Evolutionary conservation across 1,140 invertebrate genomes (phyloP).

Genomic region (Bombus turneri): DNA sequence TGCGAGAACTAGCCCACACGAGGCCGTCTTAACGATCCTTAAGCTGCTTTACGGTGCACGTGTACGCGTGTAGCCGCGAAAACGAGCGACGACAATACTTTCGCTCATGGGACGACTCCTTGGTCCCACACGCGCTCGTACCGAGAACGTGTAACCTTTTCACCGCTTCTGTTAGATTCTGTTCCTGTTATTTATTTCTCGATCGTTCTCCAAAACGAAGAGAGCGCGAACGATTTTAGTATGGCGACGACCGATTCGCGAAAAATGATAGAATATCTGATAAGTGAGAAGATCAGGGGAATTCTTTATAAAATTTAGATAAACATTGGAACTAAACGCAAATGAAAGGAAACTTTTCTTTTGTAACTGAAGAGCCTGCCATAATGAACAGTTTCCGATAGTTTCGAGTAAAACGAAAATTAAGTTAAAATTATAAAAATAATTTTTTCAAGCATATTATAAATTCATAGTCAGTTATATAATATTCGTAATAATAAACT

Average conservation of each 20-base stretch:
- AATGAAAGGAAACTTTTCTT: neutral
- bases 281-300: too few species aligned
- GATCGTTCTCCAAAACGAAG: too few species aligned
- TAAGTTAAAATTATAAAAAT: too few species aligned
- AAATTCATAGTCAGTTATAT: too few species aligned
- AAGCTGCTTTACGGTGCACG: slow-evolving; percentile 4
- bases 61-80: neutral
- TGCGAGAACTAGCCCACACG: slow-evolving; percentile 59
- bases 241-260: neutral
- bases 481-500: too few species aligned
- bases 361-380: too few species aligned
- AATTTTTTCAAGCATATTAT: too few species aligned
- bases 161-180: slow-evolving; percentile 35
- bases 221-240: too few species aligned
- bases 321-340: too few species aligned
- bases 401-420: too few species aligned
- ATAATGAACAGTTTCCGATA: too few species aligned
- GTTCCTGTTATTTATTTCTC: slow-evolving; percentile 30
- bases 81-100: slow-evolving; percentile 43
- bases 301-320: neutral
- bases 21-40: slow-evolving; percentile 43
- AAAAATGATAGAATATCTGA: too few species aligned
- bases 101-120: slow-evolving; percentile 41
- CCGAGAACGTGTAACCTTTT: slow-evolving; percentile 28
- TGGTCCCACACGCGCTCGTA: neutral